Evolutionary conservation across 2,888 invertebrate species (phyloP), one percentile per base, ranked within the genome.

Genomic region (Drosophila infuscata): DNA sequence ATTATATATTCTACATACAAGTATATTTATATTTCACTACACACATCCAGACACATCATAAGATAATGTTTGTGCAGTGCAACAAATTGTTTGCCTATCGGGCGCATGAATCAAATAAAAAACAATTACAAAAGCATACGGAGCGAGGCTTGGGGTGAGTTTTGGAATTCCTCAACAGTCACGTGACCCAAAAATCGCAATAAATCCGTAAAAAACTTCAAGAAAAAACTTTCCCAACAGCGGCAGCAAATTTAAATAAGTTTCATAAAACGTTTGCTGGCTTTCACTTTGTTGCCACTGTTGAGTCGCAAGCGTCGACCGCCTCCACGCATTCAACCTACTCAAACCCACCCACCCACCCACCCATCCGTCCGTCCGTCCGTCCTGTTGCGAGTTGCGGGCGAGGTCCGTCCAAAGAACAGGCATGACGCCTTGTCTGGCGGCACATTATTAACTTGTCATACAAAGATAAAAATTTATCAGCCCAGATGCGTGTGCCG

Each of bases 401-500:
- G 11, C 1, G 25, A 43, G 43, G 43, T 43, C 43, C 43, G 20
- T 43, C 11, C 15, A 17, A 25, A 9, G 48, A 33, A 35, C 60
- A 53, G 36, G 41, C 36, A 53, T 71, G 83, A 71, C 80, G 83
- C 78, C 79, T 79, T 76, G 76, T 46, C 46, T 17, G 69, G 76
- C 75, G 79, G 78, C 75, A 78, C 88, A 87, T 89, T 91, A 92
- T 92, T 90, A 91, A 88, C 88, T 86, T 92, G 92, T 92, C 92
- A 92, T 91, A 88, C 84, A 81, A 76, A 85, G 87, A 91, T 91
- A 91, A 90, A 88, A 90, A 91, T 91, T 84, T 88, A 90, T 92
- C 87, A 88, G 84, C 83, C 63, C 77, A 86, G 81, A 83, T 85
- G 79, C 82, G 85, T 81, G 74, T 57, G 68, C 68, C 74, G 75